Evolutionary conservation across 2,113 vertebrate species (phyloP).

Genomic region (Artemisiospiza belli): DNA sequence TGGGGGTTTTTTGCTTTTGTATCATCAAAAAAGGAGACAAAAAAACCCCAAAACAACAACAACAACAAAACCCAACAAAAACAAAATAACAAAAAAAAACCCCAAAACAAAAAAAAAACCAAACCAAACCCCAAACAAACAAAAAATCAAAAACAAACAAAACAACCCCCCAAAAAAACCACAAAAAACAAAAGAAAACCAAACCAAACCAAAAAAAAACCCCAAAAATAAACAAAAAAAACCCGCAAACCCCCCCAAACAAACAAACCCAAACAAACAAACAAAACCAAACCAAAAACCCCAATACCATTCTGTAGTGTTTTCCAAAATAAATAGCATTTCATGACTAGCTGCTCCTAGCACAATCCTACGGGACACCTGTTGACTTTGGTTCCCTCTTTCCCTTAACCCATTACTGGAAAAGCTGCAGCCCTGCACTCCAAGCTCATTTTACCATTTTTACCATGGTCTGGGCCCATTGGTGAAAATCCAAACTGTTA

Average conservation of each 20-base stretch:
- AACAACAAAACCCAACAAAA: too few relatives aligned
- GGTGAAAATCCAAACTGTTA: not conserved
- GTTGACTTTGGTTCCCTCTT: not conserved
- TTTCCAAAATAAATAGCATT: not conserved
- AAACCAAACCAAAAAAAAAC: not conserved
- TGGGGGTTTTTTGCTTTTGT: not conserved
- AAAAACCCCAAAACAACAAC: not conserved
- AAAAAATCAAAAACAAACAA: not conserved
- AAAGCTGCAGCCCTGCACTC: not conserved
- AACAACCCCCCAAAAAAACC: too few relatives aligned
- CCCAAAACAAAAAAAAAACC: too few relatives aligned
- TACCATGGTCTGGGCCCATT: fast-evolving
- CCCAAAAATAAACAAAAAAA: too few relatives aligned
- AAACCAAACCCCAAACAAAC: too few relatives aligned
- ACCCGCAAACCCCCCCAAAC: too few relatives aligned
- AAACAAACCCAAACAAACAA: too few relatives aligned
- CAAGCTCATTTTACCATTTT: not conserved
- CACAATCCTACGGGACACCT: not conserved
- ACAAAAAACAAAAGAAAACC: too few relatives aligned
- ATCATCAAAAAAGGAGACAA: not conserved
- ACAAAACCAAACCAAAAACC: not conserved
- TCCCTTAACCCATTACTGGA: not conserved
- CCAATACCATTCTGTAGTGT: not conserved
- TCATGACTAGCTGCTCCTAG: not conserved
- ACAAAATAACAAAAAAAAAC: too few relatives aligned